Conservation (phyloP, 2,888 invertebrate genomes). For the Clivina fossor region DNA sequence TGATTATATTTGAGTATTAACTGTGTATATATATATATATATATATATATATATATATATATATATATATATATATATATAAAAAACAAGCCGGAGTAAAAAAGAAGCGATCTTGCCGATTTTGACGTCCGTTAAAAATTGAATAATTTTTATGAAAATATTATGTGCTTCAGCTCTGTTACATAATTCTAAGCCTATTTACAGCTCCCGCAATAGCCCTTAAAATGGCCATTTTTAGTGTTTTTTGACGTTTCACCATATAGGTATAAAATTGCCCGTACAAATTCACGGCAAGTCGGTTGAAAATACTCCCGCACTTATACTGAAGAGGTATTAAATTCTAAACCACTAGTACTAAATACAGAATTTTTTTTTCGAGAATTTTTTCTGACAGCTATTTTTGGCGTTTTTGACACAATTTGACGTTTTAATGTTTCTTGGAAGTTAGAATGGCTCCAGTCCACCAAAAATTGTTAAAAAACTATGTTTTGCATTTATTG, state of each 20-base stretch:
- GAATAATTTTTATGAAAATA: too few relatives aligned
- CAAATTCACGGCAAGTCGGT: not conserved
- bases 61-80: too few relatives aligned
- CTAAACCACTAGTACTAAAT: not conserved
- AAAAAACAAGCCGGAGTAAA: too few relatives aligned
- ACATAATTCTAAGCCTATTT: not conserved
- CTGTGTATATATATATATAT: too few relatives aligned
- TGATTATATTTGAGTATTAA: too few relatives aligned
- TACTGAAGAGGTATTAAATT: not conserved
- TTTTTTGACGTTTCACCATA: constrained; percentile 2
- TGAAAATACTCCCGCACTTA: not conserved
- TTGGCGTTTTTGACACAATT: not conserved
- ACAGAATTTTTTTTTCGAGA: not conserved
- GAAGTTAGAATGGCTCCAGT: not conserved
- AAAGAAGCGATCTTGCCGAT: too few relatives aligned
- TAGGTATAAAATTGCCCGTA: not conserved
- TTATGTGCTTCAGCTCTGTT: not conserved
- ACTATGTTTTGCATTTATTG: not conserved
- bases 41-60: too few relatives aligned
- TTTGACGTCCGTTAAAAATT: too few relatives aligned
- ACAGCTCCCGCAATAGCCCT: not conserved
- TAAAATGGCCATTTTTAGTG: not conserved
- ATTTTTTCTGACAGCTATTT: too few relatives aligned
- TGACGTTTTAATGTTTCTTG: not conserved
- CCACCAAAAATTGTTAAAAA: not conserved